Evolutionary conservation across 2,797 vertebrate species (phyloP), one percentile per base, ranked within the genome.

Genomic region (Chloroceryle inda): DNA sequence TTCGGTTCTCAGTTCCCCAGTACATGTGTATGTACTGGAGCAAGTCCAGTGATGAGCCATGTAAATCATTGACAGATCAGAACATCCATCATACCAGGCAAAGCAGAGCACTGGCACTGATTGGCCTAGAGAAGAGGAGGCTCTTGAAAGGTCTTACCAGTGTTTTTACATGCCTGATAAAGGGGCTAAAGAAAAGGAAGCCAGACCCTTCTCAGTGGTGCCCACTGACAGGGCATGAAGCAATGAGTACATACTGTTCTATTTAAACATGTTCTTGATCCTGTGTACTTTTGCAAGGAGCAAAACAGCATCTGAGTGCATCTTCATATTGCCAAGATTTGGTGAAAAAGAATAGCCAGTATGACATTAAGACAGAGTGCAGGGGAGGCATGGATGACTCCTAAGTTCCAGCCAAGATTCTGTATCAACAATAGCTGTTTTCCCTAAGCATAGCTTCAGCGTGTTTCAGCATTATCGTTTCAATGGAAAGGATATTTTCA

Each of bases 1-100:
- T 53, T 31, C 24, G 15, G 15, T 27, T 72, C 47, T 55, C 3
- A 2, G 6, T 14, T 58, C 15, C 31, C 5, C 26, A 64, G 22
- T 40, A 21, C 5, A 22, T 0, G 0, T 49, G 14, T 21, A 18
- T 0, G 1, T n/a, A 62, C 23, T 13, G 12, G 27, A 81, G 23
- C 8, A 74, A 76, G 56, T 33, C 27, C 37, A 77, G 44, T 6
- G 9, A 92, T 72, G 8, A 35, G 7, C 19, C 7, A 1, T 4
- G n/a, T 13, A 50, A 31, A 10, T 55, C 4, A 8, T 13, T 6
- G 22, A 56, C 1, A 15, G 16, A 49, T 31, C 1, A 3, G 18
- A 83, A 58, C 3, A 33, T 61, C 8, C 8, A 19, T 35, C 11
- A 1, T 8, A 37, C 5, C 50, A 59, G 35, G 27, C 2, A 1